These are phyloP conservation scores for Candidula unifasciata DNA, from an alignment of 2,888 invertebrate species.

Conservation along the genomic window DNA sequence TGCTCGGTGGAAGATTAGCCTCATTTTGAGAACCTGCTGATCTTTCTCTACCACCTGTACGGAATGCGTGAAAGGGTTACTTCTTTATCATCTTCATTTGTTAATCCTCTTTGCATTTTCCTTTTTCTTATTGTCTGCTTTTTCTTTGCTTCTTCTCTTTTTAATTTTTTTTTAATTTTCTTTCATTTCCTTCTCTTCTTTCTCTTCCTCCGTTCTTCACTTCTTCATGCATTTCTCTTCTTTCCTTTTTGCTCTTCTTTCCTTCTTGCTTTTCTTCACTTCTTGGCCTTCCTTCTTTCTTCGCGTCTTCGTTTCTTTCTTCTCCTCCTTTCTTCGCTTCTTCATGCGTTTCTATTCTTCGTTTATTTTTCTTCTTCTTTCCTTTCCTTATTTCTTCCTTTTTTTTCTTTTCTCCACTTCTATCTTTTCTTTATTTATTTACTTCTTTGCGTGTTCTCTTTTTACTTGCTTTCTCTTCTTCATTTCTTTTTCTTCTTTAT, in stretches of 20 bases:
- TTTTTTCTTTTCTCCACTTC: neutral
- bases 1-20: neutral
- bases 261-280: neutral
- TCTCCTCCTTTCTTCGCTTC: neutral
- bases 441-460: too few relatives aligned
- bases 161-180: too few relatives aligned
- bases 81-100: neutral
- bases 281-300: neutral
- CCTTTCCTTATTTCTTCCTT: neutral
- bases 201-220: slow-evolving; percentile 14
- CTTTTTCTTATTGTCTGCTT: too few relatives aligned
- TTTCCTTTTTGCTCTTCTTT: neutral
- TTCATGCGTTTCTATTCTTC: neutral
- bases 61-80: neutral
- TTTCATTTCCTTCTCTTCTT: neutral
- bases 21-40: too few relatives aligned
- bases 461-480: too few relatives aligned
- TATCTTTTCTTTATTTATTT: too few relatives aligned
- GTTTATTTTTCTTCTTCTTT: neutral
- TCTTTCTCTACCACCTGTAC: slow-evolving; percentile 30
- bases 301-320: neutral
- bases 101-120: too few relatives aligned
- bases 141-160: too few relatives aligned
- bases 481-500: too few relatives aligned
- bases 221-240: slow-evolving; percentile 22